Evolutionary conservation across 2,113 vertebrate species (phyloP), one percentile per base, ranked within the genome.

Genomic region (Aptenodytes patagonicus): DNA sequence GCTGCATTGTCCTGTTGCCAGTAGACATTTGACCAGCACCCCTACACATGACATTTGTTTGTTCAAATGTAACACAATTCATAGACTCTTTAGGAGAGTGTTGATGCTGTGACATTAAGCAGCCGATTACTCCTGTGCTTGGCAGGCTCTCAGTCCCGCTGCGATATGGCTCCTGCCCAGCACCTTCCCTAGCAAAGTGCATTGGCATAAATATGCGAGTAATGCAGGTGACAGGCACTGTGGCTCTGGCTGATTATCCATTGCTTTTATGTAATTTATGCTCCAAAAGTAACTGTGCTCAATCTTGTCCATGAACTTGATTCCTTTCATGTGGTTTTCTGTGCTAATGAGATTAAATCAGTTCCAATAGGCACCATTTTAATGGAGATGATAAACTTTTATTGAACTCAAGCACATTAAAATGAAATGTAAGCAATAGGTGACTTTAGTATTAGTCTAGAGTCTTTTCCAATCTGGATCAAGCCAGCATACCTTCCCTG

Each of bases 371-470:
- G 98, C 98, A 98, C 97, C 47, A 8, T 97, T 98, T 98, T 98
- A 98, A 98, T 97, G 96, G 97, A 97, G 95, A 97, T 97, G 98
- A 98, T 98, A 98, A 98, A 98, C 98, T 98, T 98, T 97, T 98
- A 98, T 97, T 98, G 98, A 98, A 98, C 98, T 98, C 97, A 19
- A 98, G 97, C 97, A 92, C 97, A 98, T 98, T 98, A 98, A 98
- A 98, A 98, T 98, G 98, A 98, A 98, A 98, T 98, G 98, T 98
- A 98, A 98, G 98, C 98, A 98, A 97, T 97, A 98, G 98, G 98
- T 98, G 97, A 98, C 98, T 98, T 97, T 93, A 97, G 97, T 95
- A 88, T 97, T 96, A 26, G 96, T 90, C 95, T 90, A 87, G 94
- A 97, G 95, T 98, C 97, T 93, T 96, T 98, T 98, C 97, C 97